Evolutionary conservation across 2,113 vertebrate genomes (phyloP), one percentile per base, ranked within the genome.

Genomic region (Athene noctua): DNA sequence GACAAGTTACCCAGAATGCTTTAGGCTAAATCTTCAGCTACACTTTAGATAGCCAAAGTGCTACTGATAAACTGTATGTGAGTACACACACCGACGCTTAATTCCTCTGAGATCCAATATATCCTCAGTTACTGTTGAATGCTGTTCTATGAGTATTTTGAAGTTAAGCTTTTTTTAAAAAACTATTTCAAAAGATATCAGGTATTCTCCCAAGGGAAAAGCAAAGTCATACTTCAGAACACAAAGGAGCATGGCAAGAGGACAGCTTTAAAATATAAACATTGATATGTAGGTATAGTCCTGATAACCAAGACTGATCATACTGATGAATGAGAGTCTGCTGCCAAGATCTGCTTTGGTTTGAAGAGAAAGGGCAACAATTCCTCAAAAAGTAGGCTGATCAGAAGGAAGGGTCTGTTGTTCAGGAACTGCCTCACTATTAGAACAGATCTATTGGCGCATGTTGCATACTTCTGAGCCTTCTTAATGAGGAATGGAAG

Each of bases 361-460:
- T 58, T 54, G 36, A 89, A 87, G n/a, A 78, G 55, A 86, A 89
- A 59, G 42, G 51, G 26, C 75, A 92, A 67, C 54, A 83, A 72
- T 36, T 83, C 67, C 75, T 77, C 54, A 66, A 29, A 55, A 49
- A 55, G 27, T 0, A 86, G 17, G 25, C 29, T 82, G 62, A 72
- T 36, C 36, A 65, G 86, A 92, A 86, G 10, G 26, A 88, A 70
- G 21, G 8, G 9, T 30, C 67, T 61, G 30, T 6, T 34, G n/a
- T 34, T 78, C 51, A 78, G 51, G 23, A 86, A 25, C 77, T 61
- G 13, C 32, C 54, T 77, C 27, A 8, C 54, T 86, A 34, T 49
- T 82, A 4, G 4, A 54, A 49, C 1, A 75, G 44, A 90, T 75
- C n/a, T 67, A 34, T 1, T 57, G 22, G 13, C 22, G 29, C 72